These are phyloP conservation scores for Myopa tessellatipennis DNA, from an alignment of 2,888 invertebrate genomes.

Conservation along the genomic window DNA sequence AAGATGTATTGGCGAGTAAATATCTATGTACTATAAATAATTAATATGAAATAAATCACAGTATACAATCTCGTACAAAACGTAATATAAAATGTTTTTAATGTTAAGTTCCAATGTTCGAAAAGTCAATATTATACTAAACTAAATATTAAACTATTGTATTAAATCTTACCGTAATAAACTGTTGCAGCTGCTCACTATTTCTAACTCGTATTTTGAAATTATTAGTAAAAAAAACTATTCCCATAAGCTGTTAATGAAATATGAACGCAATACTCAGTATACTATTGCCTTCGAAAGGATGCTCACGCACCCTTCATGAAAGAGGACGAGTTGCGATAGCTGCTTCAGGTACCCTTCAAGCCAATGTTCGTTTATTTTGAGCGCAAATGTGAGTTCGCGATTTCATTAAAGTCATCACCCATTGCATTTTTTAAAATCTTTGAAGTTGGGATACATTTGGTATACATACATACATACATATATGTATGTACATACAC, in stretches of 20 bases:
- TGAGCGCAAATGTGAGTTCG: slow-evolving; percentile 25
- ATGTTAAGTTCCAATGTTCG: too few relatives aligned
- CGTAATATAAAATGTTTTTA: too few relatives aligned
- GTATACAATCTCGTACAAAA: too few relatives aligned
- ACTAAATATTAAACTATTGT: too few relatives aligned
- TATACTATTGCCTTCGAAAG: slow-evolving; percentile 16
- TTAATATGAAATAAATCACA: too few relatives aligned
- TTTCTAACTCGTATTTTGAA: background rate
- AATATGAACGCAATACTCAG: background rate
- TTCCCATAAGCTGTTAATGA: background rate
- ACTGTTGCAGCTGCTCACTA: background rate
- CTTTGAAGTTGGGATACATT: too few relatives aligned
- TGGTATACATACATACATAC: too few relatives aligned
- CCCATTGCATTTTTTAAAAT: slow-evolving; percentile 38
- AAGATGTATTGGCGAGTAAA: too few relatives aligned
- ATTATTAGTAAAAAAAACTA: background rate
- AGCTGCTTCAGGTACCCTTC: slow-evolving; percentile 15
- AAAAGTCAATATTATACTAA: too few relatives aligned
- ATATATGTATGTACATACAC: too few relatives aligned
- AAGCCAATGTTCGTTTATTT: slow-evolving; percentile 3
- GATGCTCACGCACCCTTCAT: slow-evolving; percentile 42
- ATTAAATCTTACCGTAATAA: too few relatives aligned
- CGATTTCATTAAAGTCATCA: slow-evolving; percentile 40
- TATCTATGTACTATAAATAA: too few relatives aligned
- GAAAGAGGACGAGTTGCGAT: slow-evolving; percentile 20